Percentiles rank a stretch among this genome's conserved stretches.
These are phyloP conservation scores for Acronicta psi DNA, from an alignment of 2,888 invertebrate genomes.

Conservation along the genomic window DNA sequence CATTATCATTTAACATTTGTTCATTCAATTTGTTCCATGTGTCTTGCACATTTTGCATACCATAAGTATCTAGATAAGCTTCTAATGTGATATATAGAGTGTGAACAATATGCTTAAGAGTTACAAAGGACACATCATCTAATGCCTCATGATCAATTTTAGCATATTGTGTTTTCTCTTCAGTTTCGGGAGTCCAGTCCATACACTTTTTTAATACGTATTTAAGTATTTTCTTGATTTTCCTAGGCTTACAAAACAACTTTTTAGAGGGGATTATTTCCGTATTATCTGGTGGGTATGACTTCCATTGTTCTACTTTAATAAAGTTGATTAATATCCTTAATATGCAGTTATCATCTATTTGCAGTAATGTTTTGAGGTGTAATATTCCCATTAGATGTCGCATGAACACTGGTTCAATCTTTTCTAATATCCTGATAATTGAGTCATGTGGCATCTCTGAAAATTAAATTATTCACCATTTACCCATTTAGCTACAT, in stretches of 20 bases:
- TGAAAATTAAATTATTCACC: slow-evolving; percentile 60
- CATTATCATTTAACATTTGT: slow-evolving; percentile 46
- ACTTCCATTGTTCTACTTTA: slow-evolving; percentile 65
- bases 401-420: slow-evolving; percentile 78
- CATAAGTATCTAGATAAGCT: slow-evolving; percentile 78
- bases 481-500: not conserved
- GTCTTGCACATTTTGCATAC: slow-evolving; percentile 71
- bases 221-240: slow-evolving; percentile 60
- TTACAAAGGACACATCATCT: slow-evolving; percentile 29
- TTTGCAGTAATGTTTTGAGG: slow-evolving; percentile 63
- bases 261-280: slow-evolving; percentile 58
- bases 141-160: slow-evolving; percentile 58
- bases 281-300: slow-evolving; percentile 54
- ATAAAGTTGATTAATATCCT: slow-evolving; percentile 69
- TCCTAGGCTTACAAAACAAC: slow-evolving; percentile 55
- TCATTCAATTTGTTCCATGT: slow-evolving; percentile 72
- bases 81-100: slow-evolving; percentile 73
- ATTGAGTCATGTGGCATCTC: slow-evolving; percentile 73
- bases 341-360: slow-evolving; percentile 68
- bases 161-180: slow-evolving; percentile 50
- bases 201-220: slow-evolving; percentile 64
- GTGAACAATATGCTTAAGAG: slow-evolving; percentile 67
- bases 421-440: slow-evolving; percentile 70
- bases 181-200: slow-evolving; percentile 14
- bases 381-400: slow-evolving; percentile 69